Percentiles rank a stretch among this genome's conserved stretches.
Evolutionary conservation across 2,113 vertebrate genomes (phyloP).

Genomic region (Phylloscopus trochiloides): DNA sequence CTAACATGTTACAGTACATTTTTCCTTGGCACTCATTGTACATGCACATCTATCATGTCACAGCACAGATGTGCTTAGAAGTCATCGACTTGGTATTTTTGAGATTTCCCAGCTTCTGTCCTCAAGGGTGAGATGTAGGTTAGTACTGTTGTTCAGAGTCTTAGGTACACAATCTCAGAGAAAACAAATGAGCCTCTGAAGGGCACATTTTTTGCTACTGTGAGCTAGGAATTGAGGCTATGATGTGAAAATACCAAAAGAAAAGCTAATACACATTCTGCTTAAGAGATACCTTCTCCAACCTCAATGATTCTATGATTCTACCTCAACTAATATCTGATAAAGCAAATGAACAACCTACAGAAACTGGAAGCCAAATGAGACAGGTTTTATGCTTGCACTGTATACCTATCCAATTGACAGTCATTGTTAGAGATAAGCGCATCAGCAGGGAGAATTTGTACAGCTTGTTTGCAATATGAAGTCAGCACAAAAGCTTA

Average conservation of each 20-base stretch:
- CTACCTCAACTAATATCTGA: not conserved
- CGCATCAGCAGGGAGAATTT: not conserved
- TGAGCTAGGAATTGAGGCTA: not conserved
- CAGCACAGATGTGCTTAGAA: not conserved
- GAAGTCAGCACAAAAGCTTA: slow-evolving; percentile 45
- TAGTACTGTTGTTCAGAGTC: not conserved
- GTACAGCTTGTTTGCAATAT: slow-evolving; percentile 20
- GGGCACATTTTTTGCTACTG: not conserved
- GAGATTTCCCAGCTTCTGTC: not conserved
- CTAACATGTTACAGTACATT: not conserved
- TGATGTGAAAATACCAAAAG: not conserved
- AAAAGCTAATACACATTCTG: not conserved
- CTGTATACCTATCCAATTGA: not conserved
- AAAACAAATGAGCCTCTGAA: not conserved
- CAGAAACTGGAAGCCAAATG: not conserved
- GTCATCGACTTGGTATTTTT: not conserved
- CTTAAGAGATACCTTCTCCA: not conserved
- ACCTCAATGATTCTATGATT: not conserved
- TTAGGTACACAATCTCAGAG: not conserved
- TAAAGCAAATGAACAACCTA: slow-evolving; percentile 6
- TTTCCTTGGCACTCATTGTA: not conserved
- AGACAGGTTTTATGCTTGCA: not conserved
- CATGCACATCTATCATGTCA: not conserved
- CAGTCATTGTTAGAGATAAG: not conserved
- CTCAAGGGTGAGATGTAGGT: not conserved